These are phyloP conservation scores for Heliconius hermathena DNA, from an alignment of 1,140 invertebrate species.

Conservation along the genomic window DNA sequence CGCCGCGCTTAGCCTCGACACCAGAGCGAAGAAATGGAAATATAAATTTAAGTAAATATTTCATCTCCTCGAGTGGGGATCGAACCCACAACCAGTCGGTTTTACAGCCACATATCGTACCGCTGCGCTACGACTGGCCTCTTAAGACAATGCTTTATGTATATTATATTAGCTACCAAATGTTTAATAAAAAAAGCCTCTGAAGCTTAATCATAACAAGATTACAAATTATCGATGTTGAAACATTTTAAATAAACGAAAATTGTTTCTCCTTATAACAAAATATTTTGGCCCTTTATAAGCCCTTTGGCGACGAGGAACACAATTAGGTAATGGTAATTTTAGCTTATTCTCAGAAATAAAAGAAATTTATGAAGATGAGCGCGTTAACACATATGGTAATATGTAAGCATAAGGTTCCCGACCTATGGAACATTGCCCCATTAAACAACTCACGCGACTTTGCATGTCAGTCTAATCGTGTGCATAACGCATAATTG, in stretches of 20 bases:
- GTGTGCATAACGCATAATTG: conserved; percentile 56
- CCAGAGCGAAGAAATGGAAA: too few species aligned
- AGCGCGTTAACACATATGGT: conserved; percentile 45
- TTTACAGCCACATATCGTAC: too few species aligned
- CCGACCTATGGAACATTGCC: conserved; percentile 56
- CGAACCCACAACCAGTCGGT: too few species aligned
- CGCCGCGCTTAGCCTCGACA: too few species aligned
- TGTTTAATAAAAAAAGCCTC: too few species aligned
- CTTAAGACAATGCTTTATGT: too few species aligned
- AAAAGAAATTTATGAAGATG: conserved; percentile 35
- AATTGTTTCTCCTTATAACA: conserved; percentile 17
- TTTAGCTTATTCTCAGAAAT: conserved; percentile 31
- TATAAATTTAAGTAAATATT: too few species aligned
- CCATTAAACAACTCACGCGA: conserved; percentile 56
- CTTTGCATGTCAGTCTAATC: conserved; percentile 55
- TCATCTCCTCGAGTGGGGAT: too few species aligned
- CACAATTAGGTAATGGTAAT: conserved; percentile 13
- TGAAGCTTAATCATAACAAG: conserved; percentile 39
- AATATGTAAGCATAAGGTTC: conserved; percentile 57
- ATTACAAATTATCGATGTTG: conserved; percentile 45
- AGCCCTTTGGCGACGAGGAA: conserved; percentile 20
- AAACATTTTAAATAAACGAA: conserved; percentile 38
- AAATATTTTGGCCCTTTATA: conserved; percentile 21
- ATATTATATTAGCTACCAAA: too few species aligned
- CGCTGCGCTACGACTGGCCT: too few species aligned